Evolutionary conservation across 2,888 invertebrate species (phyloP).

Genomic region (Myopa tessellatipennis): DNA sequence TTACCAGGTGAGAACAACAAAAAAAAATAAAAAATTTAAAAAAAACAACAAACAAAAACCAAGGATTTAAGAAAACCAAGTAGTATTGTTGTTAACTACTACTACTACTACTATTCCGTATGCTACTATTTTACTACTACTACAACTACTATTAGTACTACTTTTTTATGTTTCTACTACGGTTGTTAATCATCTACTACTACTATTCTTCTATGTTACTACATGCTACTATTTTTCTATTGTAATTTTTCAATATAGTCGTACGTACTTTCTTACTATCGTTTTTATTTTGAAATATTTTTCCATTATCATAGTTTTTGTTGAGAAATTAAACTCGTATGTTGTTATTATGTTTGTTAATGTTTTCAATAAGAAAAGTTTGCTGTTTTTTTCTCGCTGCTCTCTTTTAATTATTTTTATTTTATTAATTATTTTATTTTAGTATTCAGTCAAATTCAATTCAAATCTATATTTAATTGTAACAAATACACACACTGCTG

Average conservation of each 20-base stretch:
- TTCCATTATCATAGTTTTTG: no score
- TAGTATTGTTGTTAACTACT: constrained; percentile 20
- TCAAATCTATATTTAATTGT: background rate
- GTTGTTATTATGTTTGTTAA: constrained; percentile 26
- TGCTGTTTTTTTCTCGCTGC: constrained; percentile 1
- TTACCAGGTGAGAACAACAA: constrained; percentile 84
- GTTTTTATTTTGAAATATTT: constrained; percentile 3
- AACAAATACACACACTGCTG: no score
- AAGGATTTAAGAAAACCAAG: constrained; percentile 21
- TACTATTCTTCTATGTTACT: constrained; percentile 31
- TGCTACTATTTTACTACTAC: constrained; percentile 16
- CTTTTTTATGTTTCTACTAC: constrained; percentile 32
- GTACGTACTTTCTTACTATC: constrained; percentile 28
- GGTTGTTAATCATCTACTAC: constrained; percentile 27
- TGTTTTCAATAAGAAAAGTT: constrained; percentile 34
- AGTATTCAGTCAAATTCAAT: constrained; percentile 22
- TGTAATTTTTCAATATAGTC: constrained; percentile 15
- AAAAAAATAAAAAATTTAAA: constrained; percentile 32
- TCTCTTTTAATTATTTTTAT: no score
- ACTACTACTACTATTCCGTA: constrained; percentile 8
- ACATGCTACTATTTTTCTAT: background rate
- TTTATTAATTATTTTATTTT: background rate
- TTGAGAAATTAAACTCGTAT: no score
- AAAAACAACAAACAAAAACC: constrained; percentile 41
- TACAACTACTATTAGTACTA: constrained; percentile 31